These are phyloP conservation scores for Perca schrenkii DNA, from an alignment of 2,113 vertebrate genomes.

Conservation along the genomic window DNA sequence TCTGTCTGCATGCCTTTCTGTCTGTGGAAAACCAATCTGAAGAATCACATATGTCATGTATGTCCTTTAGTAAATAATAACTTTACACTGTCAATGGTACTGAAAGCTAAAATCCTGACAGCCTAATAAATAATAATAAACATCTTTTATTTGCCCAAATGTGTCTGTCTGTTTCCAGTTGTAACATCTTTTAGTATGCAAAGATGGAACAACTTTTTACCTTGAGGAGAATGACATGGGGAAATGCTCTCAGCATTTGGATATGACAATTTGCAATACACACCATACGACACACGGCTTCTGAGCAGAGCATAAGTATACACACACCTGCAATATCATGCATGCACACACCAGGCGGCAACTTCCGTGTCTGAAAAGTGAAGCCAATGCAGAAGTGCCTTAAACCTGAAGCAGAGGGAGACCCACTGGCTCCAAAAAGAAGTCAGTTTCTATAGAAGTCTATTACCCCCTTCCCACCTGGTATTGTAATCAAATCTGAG, in stretches of 20 bases:
- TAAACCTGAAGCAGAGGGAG: too few relatives aligned
- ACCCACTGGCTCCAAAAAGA: too few relatives aligned
- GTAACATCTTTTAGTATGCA: background rate
- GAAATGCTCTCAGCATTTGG: background rate
- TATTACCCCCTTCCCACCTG: too few relatives aligned
- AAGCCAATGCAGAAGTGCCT: too few relatives aligned
- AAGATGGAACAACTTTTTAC: conserved; percentile 49
- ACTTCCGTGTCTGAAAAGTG: too few relatives aligned
- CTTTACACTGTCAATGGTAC: background rate
- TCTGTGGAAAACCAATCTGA: background rate
- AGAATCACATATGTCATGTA: background rate
- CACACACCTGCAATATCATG: background rate
- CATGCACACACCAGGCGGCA: conserved; percentile 5
- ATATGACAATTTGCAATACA: background rate
- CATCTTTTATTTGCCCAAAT: background rate
- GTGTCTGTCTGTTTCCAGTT: background rate
- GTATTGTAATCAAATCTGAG: too few relatives aligned
- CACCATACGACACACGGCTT: conserved; percentile 26
- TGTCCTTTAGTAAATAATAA: conserved; percentile 7
- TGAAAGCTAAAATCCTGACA: background rate
- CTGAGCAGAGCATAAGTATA: background rate
- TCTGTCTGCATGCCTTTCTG: background rate
- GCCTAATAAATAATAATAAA: background rate
- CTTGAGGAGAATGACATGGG: background rate
- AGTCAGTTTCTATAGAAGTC: too few relatives aligned